Evolutionary conservation across 2,797 vertebrate species (phyloP).

Genomic region (Halcyon leucocephala): DNA sequence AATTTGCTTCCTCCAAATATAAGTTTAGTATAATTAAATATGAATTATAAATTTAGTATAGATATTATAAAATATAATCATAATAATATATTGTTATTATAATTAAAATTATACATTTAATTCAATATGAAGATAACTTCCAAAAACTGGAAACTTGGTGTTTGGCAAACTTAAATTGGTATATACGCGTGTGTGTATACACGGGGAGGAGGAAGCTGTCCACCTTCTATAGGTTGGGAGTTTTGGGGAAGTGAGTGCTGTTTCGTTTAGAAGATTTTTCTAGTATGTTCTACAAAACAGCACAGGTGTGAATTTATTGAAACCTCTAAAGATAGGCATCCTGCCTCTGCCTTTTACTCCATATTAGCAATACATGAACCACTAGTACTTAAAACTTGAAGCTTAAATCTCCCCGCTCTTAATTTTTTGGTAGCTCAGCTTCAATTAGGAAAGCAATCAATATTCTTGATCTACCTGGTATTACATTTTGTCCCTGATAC

Average conservation of each 20-base stretch:
- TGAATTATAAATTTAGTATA: too few species aligned
- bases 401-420: background rate
- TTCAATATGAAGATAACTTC: background rate
- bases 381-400: background rate
- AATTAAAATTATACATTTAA: background rate
- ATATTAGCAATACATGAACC: fast-evolving
- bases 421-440: background rate
- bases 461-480: background rate
- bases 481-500: background rate
- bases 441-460: background rate
- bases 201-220: background rate
- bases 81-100: too few species aligned
- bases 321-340: background rate
- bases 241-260: background rate
- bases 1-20: background rate
- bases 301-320: background rate
- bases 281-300: background rate
- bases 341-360: background rate
- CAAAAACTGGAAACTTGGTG: background rate
- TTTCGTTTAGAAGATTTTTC: background rate
- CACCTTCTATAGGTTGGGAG: background rate
- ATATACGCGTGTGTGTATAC: fast-evolving
- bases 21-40: background rate
- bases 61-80: too few species aligned
- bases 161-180: background rate